These are phyloP conservation scores for Ceratitis capitata DNA, from an alignment of 1,140 invertebrate species.

Conservation along the genomic window DNA sequence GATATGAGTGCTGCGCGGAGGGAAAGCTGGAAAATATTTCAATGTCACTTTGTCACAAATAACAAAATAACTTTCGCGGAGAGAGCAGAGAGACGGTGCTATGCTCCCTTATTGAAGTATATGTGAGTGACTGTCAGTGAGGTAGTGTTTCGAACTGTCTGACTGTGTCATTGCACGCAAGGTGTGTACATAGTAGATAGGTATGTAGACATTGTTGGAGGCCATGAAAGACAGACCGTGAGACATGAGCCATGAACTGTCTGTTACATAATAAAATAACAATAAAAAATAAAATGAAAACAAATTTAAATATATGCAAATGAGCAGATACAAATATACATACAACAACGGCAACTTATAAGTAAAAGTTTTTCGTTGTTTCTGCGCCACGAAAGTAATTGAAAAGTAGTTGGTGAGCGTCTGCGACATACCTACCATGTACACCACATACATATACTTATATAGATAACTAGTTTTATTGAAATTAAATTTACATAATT, in stretches of 20 bases:
- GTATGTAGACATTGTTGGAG: neutral
- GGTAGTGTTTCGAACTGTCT: neutral
- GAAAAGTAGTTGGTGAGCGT: neutral
- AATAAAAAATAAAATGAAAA: no score
- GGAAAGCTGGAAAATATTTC: neutral
- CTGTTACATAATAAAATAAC: neutral
- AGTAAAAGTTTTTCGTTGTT: neutral
- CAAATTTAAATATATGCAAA: neutral
- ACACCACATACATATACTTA: no score
- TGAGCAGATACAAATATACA: neutral
- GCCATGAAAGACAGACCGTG: neutral
- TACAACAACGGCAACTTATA: neutral
- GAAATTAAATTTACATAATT: neutral
- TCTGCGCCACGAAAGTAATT: neutral
- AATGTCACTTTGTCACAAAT: neutral
- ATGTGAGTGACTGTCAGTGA: neutral
- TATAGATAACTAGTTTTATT: no score
- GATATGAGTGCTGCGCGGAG: no score
- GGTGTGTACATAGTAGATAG: no score
- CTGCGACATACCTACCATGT: neutral
- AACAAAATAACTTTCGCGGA: neutral
- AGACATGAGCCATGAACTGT: neutral
- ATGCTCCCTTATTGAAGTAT: neutral
- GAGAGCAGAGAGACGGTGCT: neutral
- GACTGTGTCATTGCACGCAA: slow-evolving; percentile 5